A percentile compares a stretch with the other conserved stretches of the same genome.
These are phyloP conservation scores for Grammomys dolichurus DNA, from an alignment of 2,113 vertebrate genomes.

Conservation along the genomic window DNA sequence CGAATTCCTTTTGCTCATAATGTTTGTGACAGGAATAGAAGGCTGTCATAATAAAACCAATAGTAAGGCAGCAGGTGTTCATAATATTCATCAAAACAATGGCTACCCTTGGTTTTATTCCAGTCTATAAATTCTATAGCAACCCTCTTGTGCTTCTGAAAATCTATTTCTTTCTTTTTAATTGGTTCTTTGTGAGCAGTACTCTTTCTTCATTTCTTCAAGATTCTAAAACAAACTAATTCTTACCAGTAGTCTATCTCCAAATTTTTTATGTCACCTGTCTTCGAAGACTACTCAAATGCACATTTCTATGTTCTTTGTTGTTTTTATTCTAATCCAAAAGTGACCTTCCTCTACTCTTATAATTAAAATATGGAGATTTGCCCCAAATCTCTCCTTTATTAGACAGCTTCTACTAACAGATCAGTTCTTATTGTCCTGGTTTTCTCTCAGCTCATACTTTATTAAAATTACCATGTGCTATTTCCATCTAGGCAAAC, in stretches of 20 bases:
- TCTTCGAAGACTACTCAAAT: background rate
- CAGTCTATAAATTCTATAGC: background rate
- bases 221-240: background rate
- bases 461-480: slow-evolving; percentile 42
- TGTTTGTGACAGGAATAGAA: background rate
- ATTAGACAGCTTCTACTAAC: background rate
- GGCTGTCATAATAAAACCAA: background rate
- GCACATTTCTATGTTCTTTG: background rate
- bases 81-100: background rate
- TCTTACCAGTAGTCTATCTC: background rate
- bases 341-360: background rate
- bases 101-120: background rate
- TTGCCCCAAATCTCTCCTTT: background rate
- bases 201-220: background rate
- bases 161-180: background rate
- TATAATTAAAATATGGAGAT: background rate
- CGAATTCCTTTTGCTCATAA: background rate
- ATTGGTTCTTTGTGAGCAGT: background rate
- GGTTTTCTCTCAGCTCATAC: slow-evolving; percentile 46
- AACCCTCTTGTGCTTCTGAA: background rate
- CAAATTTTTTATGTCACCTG: background rate
- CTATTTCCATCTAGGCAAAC: background rate
- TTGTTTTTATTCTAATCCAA: background rate
- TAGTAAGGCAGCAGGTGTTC: background rate
- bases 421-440: background rate